phyloP scores from a whole-genome alignment of 2,113 vertebrate species.

The Leiothrix lutea region DNA sequence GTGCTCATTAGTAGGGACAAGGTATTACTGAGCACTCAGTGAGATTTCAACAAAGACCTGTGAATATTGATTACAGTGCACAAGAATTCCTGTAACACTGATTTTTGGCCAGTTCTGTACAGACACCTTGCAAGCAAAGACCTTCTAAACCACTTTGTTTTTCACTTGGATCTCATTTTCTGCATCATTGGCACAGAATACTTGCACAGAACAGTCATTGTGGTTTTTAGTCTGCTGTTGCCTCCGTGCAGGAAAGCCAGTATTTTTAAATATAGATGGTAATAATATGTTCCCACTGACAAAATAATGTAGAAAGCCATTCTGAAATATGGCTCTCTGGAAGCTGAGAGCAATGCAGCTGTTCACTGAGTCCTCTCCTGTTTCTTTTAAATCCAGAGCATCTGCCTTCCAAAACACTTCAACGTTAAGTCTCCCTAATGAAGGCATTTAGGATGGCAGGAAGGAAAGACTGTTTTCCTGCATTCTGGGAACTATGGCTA shows the following conservation, averaged over 20 bases:
- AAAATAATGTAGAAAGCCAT: neutral
- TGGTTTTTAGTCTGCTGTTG: slow-evolving; percentile 22
- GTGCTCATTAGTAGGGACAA: neutral
- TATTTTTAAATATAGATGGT: slow-evolving; percentile 49
- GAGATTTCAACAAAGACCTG: neutral
- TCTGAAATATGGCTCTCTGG: neutral
- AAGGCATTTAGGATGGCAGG: slow-evolving; percentile 37
- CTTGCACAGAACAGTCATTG: neutral
- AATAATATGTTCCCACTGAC: slow-evolving; percentile 42
- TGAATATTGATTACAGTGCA: neutral
- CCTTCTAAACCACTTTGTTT: neutral
- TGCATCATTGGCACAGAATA: neutral
- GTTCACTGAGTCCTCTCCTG: neutral
- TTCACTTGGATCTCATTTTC: neutral
- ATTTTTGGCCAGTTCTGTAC: neutral
- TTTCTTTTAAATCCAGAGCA: neutral
- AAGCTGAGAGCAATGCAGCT: slow-evolving; percentile 56
- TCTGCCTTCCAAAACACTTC: neutral
- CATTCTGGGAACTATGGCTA: neutral
- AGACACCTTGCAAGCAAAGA: neutral
- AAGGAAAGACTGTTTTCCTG: neutral
- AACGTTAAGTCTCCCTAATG: neutral
- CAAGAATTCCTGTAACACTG: neutral
- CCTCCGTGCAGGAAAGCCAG: neutral
- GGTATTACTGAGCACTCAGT: neutral